Conservation (phyloP, 2,113 vertebrate genomes). For the Corydoras sp. region DNA sequence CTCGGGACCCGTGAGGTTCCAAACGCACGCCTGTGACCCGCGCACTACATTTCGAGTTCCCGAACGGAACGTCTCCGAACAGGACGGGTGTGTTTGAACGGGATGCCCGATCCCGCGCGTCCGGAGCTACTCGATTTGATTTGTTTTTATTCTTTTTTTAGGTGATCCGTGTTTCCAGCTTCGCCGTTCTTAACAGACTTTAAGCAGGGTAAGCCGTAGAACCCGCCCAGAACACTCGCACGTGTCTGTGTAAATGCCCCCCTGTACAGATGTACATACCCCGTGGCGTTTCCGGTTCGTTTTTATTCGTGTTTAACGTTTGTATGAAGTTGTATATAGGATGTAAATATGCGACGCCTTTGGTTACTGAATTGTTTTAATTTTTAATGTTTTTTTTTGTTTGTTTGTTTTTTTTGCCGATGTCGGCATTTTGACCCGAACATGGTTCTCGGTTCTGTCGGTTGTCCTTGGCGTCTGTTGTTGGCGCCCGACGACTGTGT, state of each 20-base stretch:
- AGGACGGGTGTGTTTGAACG: too few species aligned
- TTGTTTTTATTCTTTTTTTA: constrained; percentile 17
- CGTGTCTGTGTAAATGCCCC: constrained; percentile 74
- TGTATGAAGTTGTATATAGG: constrained; percentile 72
- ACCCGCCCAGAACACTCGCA: constrained; percentile 63
- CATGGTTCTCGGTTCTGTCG: constrained; percentile 40
- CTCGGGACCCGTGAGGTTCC: too few species aligned
- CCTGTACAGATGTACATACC: constrained; percentile 74
- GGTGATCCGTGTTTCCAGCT: constrained; percentile 35
- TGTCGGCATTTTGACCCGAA: constrained; percentile 41
- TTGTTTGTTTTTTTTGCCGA: too few species aligned
- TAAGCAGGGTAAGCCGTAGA: constrained; percentile 65
- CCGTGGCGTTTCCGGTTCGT: constrained; percentile 70
- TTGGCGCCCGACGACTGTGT: neutral
- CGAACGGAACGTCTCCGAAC: too few species aligned
- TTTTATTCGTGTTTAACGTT: constrained; percentile 70
- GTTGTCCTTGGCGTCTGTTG: constrained; percentile 15
- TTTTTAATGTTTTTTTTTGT: too few species aligned
- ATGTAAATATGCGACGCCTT: constrained; percentile 67
- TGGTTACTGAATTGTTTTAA: constrained; percentile 27
- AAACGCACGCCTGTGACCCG: constrained; percentile 48
- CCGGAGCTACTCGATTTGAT: too few species aligned
- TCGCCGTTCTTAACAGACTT: constrained; percentile 45
- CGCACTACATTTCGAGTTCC: constrained; percentile 59
- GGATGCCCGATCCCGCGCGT: too few species aligned